phyloP scores from a whole-genome alignment of 2,113 vertebrate species.

The Hyla sarda region DNA sequence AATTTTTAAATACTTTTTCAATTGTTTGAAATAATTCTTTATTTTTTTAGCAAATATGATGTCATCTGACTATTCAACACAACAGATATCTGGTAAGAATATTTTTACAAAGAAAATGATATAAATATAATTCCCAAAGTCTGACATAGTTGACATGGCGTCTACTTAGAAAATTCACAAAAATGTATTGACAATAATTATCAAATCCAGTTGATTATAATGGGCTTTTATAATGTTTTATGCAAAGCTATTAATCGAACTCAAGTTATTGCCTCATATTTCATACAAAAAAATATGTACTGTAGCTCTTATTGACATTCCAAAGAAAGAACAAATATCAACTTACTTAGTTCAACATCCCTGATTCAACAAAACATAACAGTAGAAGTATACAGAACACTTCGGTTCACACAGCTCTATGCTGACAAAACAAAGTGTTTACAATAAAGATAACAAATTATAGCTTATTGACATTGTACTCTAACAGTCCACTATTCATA shows the following conservation, averaged over 20 bases:
- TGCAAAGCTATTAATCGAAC: background rate
- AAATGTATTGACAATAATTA: background rate
- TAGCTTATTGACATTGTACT: background rate
- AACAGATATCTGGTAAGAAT: slow-evolving; percentile 44
- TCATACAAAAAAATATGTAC: background rate
- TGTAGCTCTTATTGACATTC: background rate
- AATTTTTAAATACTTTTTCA: background rate
- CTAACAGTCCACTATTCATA: background rate
- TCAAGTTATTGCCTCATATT: background rate
- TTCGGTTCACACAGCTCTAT: background rate
- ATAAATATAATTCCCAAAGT: background rate
- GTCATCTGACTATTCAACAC: background rate
- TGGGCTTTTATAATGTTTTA: background rate
- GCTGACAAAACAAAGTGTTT: background rate
- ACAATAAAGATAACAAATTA: background rate
- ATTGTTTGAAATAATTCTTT: background rate
- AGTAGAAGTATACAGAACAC: background rate
- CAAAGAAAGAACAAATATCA: background rate
- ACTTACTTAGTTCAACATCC: background rate
- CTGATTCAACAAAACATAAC: background rate
- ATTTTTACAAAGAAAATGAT: too few relatives aligned
- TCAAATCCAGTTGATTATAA: background rate
- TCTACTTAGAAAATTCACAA: background rate
- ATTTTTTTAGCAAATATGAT: slow-evolving; percentile 18
- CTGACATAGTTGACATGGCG: background rate